Base-by-base conservation (phyloP, 2,888 invertebrate genomes). In the Muscina levida region DNA sequence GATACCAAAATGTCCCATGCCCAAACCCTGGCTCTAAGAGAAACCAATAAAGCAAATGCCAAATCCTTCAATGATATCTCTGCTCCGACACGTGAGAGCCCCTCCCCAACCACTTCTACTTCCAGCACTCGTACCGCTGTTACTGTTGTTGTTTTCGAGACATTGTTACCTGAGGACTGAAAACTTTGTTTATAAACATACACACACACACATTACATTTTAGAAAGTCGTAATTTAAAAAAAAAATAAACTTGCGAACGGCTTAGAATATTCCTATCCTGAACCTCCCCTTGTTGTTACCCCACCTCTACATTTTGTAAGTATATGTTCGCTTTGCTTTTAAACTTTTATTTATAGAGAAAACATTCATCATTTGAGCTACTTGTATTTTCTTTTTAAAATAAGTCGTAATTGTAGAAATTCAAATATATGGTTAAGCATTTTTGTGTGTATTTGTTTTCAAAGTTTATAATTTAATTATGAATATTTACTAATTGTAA, bases 151-250 rank as follows among this genome's bases (percentile, higher is more conserved):
- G 90, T 91, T 87, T 91, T 90, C 88, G 90, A 91, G 90, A 91
- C 91, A 89, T 88, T 89, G 91, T 90, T 91, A 90, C 90, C 91
- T 91, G 90, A 91, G 88, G 89, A 91, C 89, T 91, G 90, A 90
- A 84, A 82, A 77, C 56, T 72, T 80, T 83, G 56, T 80, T 79
- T 80, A 72, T 81, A 77, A 76, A 76, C 42, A 53, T 79, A 65
- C 74, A 68, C 6, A 51, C n/a, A 10, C 13, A 10, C 44, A 22
- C 10, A 19, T 56, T 15, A 65, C 26, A 68, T 39, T 71, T 65
- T 51, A 51, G 22, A 51, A 19, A 2, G 3, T 19, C 22, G 1
- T 51, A 51, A 2, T 17, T 26, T 37, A 37, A n/a, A n/a, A n/a
- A n/a, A n/a, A n/a, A n/a, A n/a, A n/a, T 22, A 65, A 42, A 44